Evolutionary conservation across 2,113 vertebrate species (phyloP).

Genomic region (Coregonus clupeaformis): DNA sequence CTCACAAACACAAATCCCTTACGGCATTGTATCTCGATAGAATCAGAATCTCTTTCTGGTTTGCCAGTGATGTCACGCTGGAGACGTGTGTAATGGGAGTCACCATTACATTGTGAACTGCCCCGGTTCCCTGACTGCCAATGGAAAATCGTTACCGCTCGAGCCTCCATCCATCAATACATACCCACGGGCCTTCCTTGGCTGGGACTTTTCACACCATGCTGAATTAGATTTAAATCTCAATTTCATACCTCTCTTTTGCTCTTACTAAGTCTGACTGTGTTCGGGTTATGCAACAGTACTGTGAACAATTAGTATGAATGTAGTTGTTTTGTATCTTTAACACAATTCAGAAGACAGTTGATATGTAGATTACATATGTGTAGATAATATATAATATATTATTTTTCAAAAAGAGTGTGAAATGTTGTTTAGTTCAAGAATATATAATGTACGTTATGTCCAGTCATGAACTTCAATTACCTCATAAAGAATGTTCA

Average conservation of each 20-base stretch:
- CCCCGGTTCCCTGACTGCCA: conserved; percentile 30
- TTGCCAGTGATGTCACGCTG: conserved; percentile 5
- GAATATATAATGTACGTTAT: too few relatives aligned
- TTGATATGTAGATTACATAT: not conserved
- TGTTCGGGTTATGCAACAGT: too few relatives aligned
- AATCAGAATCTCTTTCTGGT: conserved; percentile 15
- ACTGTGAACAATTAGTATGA: too few relatives aligned
- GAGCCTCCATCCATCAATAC: conserved; percentile 50
- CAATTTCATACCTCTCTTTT: conserved; percentile 22
- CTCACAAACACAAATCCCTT: not conserved
- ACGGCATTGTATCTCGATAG: conserved; percentile 27
- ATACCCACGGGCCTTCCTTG: conserved; percentile 27
- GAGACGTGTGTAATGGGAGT: conserved; percentile 32
- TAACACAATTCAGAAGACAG: too few relatives aligned
- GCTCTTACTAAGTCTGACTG: too few relatives aligned
- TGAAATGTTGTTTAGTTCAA: too few relatives aligned
- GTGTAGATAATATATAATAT: not conserved
- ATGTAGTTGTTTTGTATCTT: too few relatives aligned
- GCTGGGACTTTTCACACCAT: conserved; percentile 25
- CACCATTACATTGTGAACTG: conserved; percentile 35
- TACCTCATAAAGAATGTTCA: too few relatives aligned
- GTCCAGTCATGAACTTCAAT: too few relatives aligned
- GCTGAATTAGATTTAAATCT: conserved; percentile 8
- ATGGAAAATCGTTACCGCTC: too few relatives aligned
- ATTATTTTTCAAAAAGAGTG: not conserved